phyloP scores from a whole-genome alignment of 2,797 vertebrate genomes.

The Poecilia gillii region DNA sequence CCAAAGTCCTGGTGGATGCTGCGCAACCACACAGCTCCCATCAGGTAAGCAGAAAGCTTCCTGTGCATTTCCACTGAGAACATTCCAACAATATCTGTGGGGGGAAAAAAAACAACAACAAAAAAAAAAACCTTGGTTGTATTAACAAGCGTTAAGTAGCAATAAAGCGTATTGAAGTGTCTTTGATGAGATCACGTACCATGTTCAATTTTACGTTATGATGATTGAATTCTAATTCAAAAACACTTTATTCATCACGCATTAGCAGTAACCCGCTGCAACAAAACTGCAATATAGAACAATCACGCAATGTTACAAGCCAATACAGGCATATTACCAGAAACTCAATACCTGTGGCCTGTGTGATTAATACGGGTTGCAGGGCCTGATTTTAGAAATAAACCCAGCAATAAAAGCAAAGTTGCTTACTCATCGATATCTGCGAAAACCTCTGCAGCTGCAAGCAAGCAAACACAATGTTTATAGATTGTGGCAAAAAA shows the following conservation, averaged over 20 bases:
- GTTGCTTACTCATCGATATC: constrained; percentile 11
- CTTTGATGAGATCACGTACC: constrained; percentile 32
- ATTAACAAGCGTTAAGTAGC: constrained; percentile 16
- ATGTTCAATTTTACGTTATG: constrained; percentile 36
- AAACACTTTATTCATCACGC: background rate
- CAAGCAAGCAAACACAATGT: background rate
- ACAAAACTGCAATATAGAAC: background rate
- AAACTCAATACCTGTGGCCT: background rate
- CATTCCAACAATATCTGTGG: background rate
- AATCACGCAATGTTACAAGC: background rate
- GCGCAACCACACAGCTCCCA: constrained; percentile 91
- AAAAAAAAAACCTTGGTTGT: background rate
- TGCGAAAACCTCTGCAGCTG: background rate
- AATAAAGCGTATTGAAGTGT: constrained; percentile 25
- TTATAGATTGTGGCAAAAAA: constrained; percentile 10
- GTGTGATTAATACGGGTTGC: background rate
- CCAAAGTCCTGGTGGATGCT: constrained; percentile 95
- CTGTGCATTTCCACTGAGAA: background rate
- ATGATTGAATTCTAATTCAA: constrained; percentile 29
- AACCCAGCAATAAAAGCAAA: constrained; percentile 14
- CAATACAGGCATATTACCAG: background rate
- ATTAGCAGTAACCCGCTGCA: background rate
- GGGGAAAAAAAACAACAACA: too few species aligned
- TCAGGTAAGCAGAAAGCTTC: constrained; percentile 81
- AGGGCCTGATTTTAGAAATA: background rate